These are phyloP conservation scores for Chymomyza caudatula DNA, from an alignment of 2,888 invertebrate species.

Conservation along the genomic window DNA sequence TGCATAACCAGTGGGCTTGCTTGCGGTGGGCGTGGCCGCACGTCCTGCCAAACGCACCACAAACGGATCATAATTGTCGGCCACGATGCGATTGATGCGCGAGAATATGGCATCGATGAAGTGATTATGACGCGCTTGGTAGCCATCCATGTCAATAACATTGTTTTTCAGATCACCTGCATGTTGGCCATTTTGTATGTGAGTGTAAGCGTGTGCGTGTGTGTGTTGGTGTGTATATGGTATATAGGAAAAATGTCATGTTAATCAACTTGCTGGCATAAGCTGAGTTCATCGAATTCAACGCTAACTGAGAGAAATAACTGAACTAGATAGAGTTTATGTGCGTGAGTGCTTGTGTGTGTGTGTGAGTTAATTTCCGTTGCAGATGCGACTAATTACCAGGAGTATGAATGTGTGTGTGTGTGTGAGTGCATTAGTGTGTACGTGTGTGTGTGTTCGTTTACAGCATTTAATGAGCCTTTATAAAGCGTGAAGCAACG, in stretches of 20 bases:
- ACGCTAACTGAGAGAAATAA: background rate
- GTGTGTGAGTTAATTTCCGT: background rate
- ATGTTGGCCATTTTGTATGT: slow-evolving; percentile 26
- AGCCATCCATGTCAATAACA: slow-evolving; percentile 78
- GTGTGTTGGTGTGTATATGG: slow-evolving; percentile 9
- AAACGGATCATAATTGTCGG: slow-evolving; percentile 90
- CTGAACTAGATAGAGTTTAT: no score
- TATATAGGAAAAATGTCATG: background rate
- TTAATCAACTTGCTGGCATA: background rate
- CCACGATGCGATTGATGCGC: slow-evolving; percentile 88
- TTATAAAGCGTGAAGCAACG: background rate
- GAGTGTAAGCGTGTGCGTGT: slow-evolving; percentile 16
- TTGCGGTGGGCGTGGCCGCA: slow-evolving; percentile 25
- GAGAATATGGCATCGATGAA: slow-evolving; percentile 90
- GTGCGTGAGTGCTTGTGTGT: no score
- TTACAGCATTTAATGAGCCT: background rate
- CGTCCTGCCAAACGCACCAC: slow-evolving; percentile 80
- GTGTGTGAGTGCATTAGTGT: slow-evolving; percentile 2
- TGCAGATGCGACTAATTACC: background rate
- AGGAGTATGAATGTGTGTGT: background rate
- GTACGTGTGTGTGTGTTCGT: background rate
- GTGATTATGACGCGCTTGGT: slow-evolving; percentile 89
- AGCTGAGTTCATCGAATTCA: background rate
- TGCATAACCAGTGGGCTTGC: background rate
- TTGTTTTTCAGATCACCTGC: slow-evolving; percentile 76